These are phyloP conservation scores for Boleophthalmus pectinirostris DNA, from an alignment of 2,113 vertebrate species.

Conservation along the genomic window DNA sequence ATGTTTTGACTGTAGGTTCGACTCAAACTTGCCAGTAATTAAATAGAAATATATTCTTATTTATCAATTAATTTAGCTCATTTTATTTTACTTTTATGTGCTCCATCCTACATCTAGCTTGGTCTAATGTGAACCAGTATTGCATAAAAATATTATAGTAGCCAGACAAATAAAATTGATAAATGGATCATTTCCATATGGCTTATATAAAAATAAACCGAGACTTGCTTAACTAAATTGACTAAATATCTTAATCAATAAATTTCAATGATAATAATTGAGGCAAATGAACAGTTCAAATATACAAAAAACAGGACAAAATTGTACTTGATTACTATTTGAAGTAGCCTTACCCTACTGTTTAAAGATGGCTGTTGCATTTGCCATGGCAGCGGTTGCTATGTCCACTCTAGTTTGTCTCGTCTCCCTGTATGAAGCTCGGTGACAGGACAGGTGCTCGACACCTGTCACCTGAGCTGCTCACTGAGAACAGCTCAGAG, in stretches of 20 bases:
- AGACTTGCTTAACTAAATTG: too few species aligned
- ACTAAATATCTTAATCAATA: too few species aligned
- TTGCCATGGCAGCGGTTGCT: background rate
- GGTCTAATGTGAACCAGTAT: too few species aligned
- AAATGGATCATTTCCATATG: too few species aligned
- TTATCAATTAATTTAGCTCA: too few species aligned
- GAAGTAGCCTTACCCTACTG: background rate
- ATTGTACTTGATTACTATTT: background rate
- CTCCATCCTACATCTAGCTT: too few species aligned
- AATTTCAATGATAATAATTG: too few species aligned
- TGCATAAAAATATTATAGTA: too few species aligned
- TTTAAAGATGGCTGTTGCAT: background rate
- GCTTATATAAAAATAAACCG: too few species aligned
- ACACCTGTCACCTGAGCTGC: constrained; percentile 58
- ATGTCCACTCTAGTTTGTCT: background rate
- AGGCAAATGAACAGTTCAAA: too few species aligned
- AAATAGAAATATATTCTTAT: background rate
- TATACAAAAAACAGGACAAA: background rate
- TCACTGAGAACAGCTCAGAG: constrained; percentile 4
- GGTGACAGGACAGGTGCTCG: constrained; percentile 44
- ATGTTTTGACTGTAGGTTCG: background rate
- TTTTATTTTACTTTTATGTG: too few species aligned
- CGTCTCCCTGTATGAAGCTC: background rate
- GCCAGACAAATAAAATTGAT: background rate
- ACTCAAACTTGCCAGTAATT: background rate